Percentiles rank a stretch among this genome's conserved stretches.
These are phyloP conservation scores for Achroia grisella DNA, from an alignment of 1,140 invertebrate genomes.

Conservation along the genomic window DNA sequence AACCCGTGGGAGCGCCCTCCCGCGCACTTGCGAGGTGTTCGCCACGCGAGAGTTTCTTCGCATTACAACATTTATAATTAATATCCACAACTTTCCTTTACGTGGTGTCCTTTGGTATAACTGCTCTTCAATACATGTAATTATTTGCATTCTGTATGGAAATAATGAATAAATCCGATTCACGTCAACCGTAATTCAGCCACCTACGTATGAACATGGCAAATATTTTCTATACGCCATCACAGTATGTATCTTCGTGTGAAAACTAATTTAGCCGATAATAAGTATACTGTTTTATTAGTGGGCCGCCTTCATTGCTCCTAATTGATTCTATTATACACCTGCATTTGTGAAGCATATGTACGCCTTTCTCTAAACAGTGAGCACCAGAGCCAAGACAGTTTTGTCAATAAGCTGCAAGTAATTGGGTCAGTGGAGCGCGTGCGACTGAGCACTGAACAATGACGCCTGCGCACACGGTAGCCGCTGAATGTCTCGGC, in stretches of 20 bases:
- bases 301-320: too few relatives aligned
- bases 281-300: too few relatives aligned
- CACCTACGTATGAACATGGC: constrained; percentile 4
- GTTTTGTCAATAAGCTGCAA: constrained; percentile 58
- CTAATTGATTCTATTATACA: background rate
- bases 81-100: too few relatives aligned
- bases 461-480: constrained; percentile 29
- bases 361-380: constrained; percentile 30
- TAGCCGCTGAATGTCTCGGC: constrained; percentile 5
- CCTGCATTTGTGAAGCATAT: constrained; percentile 1
- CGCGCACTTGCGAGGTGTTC: constrained; percentile 61
- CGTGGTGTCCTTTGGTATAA: too few relatives aligned
- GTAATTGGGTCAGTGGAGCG: constrained; percentile 65
- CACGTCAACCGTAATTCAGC: too few relatives aligned
- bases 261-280: too few relatives aligned
- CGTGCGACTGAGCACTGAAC: constrained; percentile 28
- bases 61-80: constrained; percentile 2
- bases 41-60: constrained; percentile 61
- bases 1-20: constrained; percentile 73
- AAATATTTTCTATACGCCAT: background rate
- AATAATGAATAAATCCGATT: background rate
- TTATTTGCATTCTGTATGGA: background rate
- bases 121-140: too few relatives aligned
- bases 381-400: constrained; percentile 55
- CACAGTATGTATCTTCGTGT: too few relatives aligned